Conservation (phyloP, 2,888 invertebrate genomes). For the Meiosimyza decipiens region DNA sequence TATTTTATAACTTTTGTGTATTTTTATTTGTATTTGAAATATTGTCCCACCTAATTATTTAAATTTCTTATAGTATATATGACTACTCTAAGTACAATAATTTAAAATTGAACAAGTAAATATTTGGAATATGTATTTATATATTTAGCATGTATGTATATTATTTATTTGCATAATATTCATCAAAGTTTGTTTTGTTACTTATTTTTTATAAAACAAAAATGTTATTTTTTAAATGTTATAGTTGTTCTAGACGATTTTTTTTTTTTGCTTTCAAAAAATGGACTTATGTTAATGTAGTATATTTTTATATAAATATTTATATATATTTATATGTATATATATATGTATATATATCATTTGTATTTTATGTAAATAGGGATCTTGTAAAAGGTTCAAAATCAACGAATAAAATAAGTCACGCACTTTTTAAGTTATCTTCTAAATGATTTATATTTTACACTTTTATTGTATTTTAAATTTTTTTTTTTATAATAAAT, state of each 20-base stretch:
- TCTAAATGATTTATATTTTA: constrained; percentile 41
- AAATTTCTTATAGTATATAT: constrained; percentile 29
- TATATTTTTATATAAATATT: constrained; percentile 39
- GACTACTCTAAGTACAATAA: constrained; percentile 42
- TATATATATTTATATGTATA: constrained; percentile 47
- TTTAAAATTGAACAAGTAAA: constrained; percentile 47
- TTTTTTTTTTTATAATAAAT: not conserved
- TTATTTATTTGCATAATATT: constrained; percentile 23
- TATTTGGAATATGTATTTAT: constrained; percentile 44
- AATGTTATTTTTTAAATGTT: constrained; percentile 27
- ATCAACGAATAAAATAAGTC: constrained; percentile 49
- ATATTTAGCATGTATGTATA: constrained; percentile 42
- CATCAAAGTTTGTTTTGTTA: constrained; percentile 31
- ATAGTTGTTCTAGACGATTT: constrained; percentile 5
- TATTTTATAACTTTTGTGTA: constrained; percentile 27
- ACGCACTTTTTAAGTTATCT: constrained; percentile 45
- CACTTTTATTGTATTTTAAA: not conserved
- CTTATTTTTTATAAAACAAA: constrained; percentile 35
- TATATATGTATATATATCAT: constrained; percentile 45
- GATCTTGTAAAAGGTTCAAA: constrained; percentile 49
- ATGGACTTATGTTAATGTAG: constrained; percentile 45
- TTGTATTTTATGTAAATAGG: constrained; percentile 47
- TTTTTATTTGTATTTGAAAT: constrained; percentile 37
- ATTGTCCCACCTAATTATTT: constrained; percentile 45
- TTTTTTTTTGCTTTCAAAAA: constrained; percentile 47